Percentiles rank a stretch among this genome's conserved stretches.
These are phyloP conservation scores for Pogonophryne albipinna DNA, from an alignment of 2,797 vertebrate species.

Conservation along the genomic window DNA sequence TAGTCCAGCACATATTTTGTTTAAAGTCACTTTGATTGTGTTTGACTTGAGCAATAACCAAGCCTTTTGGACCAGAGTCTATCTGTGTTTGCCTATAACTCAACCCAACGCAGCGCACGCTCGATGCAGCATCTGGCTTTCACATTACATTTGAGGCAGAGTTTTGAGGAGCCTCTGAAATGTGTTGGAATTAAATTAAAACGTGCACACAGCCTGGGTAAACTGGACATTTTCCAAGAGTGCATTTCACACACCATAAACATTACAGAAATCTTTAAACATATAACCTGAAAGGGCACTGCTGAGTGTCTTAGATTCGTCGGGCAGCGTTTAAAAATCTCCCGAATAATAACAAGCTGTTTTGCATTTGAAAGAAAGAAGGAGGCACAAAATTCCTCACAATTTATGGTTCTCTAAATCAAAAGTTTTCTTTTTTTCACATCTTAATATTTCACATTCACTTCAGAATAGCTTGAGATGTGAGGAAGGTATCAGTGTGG, in stretches of 20 bases:
- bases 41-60: slow-evolving; percentile 83
- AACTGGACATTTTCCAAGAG: slow-evolving; percentile 82
- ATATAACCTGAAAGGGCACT: slow-evolving; percentile 76
- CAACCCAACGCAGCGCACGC: slow-evolving; percentile 69
- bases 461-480: slow-evolving; percentile 54
- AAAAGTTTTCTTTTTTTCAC: slow-evolving; percentile 59
- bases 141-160: slow-evolving; percentile 80
- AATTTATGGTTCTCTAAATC: slow-evolving; percentile 72
- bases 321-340: slow-evolving; percentile 61
- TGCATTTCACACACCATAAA: slow-evolving; percentile 84
- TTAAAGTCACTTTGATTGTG: slow-evolving; percentile 83
- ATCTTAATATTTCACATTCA: slow-evolving; percentile 66
- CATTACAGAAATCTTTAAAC: slow-evolving; percentile 80
- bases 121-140: slow-evolving; percentile 81
- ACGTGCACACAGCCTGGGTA: slow-evolving; percentile 65
- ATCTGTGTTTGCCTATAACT: slow-evolving; percentile 75
- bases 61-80: slow-evolving; percentile 74
- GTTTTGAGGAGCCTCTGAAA: slow-evolving; percentile 82
- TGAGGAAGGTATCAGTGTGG: slow-evolving; percentile 37
- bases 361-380: slow-evolving; percentile 81
- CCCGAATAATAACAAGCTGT: slow-evolving; percentile 77
- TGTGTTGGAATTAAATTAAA: slow-evolving; percentile 85
- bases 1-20: slow-evolving; percentile 71
- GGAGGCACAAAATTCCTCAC: slow-evolving; percentile 54
- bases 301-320: slow-evolving; percentile 70